Evolutionary conservation across 2,888 invertebrate species (phyloP).

Genomic region (Xestia ashworthii): DNA sequence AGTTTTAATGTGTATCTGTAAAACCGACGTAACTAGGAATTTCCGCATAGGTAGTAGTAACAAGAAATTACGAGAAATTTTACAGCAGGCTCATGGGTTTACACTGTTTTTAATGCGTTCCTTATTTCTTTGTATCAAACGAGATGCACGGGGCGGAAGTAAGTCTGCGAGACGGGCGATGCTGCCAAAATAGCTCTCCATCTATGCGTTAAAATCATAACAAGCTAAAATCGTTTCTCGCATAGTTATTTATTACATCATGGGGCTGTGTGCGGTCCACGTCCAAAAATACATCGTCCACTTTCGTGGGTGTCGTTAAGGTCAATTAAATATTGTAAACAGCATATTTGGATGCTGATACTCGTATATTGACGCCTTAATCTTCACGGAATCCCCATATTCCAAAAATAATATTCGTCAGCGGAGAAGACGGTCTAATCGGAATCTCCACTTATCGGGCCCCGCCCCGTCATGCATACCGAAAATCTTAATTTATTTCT

Average conservation of each 20-base stretch:
- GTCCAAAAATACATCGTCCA: slow-evolving; percentile 40
- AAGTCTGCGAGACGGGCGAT: slow-evolving; percentile 51
- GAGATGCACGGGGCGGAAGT: slow-evolving; percentile 58
- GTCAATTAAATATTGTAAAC: slow-evolving; percentile 50
- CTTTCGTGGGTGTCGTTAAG: slow-evolving; percentile 56
- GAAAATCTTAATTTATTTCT: slow-evolving; percentile 39
- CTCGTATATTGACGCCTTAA: slow-evolving; percentile 23
- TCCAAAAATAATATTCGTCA: slow-evolving; percentile 28
- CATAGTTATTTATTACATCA: slow-evolving; percentile 55
- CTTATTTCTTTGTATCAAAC: slow-evolving; percentile 39
- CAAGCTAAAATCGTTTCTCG: slow-evolving; percentile 52
- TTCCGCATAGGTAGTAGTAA: slow-evolving; percentile 45
- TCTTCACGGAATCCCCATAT: slow-evolving; percentile 12
- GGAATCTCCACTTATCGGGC: slow-evolving; percentile 21
- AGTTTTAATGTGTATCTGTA: slow-evolving; percentile 55
- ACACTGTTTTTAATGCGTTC: slow-evolving; percentile 13
- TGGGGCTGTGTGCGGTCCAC: slow-evolving; percentile 33
- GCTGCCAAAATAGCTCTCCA: slow-evolving; percentile 65
- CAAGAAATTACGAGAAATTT: slow-evolving; percentile 50
- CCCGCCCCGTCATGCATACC: slow-evolving; percentile 25
- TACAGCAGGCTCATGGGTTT: slow-evolving; percentile 42
- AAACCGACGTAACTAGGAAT: slow-evolving; percentile 30
- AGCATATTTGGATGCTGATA: slow-evolving; percentile 30
- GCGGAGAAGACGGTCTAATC: slow-evolving; percentile 21
- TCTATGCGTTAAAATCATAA: slow-evolving; percentile 61